These are phyloP conservation scores for Smutsia gigantea DNA, from an alignment of 2,797 vertebrate species.

Conservation along the genomic window DNA sequence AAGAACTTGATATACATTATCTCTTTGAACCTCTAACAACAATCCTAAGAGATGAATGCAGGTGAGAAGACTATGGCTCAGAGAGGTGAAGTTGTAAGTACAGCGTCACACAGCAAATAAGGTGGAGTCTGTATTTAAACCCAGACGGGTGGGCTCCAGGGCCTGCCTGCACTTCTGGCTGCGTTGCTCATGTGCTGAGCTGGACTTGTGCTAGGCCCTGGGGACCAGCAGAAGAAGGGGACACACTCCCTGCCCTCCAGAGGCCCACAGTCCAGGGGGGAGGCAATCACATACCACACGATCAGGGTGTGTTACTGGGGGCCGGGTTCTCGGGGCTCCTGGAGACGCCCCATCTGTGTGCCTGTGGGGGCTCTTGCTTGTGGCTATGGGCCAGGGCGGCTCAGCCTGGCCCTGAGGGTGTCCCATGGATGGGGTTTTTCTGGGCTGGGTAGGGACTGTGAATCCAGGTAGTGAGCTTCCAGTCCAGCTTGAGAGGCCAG, in stretches of 20 bases:
- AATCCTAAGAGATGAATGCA: background rate
- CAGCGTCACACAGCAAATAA: background rate
- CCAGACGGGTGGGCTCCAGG: background rate
- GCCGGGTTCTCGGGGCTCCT: background rate
- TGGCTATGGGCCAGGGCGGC: background rate
- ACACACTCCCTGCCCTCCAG: background rate
- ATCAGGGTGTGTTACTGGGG: accelerated
- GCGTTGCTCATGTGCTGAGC: background rate
- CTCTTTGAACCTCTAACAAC: background rate
- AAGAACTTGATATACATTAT: background rate
- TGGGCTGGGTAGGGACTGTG: background rate
- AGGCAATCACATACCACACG: accelerated
- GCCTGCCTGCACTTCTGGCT: background rate
- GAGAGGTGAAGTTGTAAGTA: background rate
- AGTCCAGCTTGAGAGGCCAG: background rate
- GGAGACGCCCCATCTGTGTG: accelerated
- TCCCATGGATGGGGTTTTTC: background rate
- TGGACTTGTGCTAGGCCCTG: background rate
- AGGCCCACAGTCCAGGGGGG: background rate
- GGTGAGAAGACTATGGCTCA: background rate
- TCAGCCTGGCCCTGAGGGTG: background rate
- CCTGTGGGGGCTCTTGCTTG: background rate
- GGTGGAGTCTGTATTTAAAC: background rate
- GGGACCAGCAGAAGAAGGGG: background rate
- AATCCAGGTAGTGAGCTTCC: background rate